Conservation (phyloP, 2,797 vertebrate species). For the Characodon lateralis region DNA sequence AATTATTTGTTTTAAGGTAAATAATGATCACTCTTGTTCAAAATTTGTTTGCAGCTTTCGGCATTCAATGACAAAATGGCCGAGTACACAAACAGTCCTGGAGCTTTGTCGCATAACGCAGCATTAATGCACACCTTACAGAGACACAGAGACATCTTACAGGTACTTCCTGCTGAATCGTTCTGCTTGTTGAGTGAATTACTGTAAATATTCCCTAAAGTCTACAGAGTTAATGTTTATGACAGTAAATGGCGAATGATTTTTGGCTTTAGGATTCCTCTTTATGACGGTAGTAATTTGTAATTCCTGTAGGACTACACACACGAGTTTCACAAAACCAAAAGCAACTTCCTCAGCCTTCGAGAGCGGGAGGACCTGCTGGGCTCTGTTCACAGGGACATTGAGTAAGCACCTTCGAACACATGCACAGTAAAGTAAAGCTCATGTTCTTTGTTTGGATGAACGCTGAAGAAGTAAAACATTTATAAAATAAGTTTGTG, state of each 20-base stretch:
- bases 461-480: background rate
- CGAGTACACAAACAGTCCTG: constrained; percentile 88
- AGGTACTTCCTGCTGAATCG: constrained; percentile 74
- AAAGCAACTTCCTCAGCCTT: constrained; percentile 91
- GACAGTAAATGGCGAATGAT: background rate
- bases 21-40: background rate
- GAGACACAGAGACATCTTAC: constrained; percentile 93
- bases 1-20: background rate
- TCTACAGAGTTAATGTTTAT: background rate
- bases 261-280: too few species aligned
- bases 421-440: background rate
- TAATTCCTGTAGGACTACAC: constrained; percentile 88
- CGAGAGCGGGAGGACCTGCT: constrained; percentile 93
- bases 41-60: constrained; percentile 80
- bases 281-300: constrained; percentile 4
- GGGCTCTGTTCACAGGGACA: constrained; percentile 94
- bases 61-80: constrained; percentile 94
- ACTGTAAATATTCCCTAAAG: background rate
- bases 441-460: background rate
- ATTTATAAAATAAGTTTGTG: background rate
- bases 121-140: constrained; percentile 95
- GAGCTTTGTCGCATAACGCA: constrained; percentile 87
- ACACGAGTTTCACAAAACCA: constrained; percentile 96
- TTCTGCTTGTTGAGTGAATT: background rate
- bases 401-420: constrained; percentile 86